Percentiles rank a stretch among this genome's conserved stretches.
These are phyloP conservation scores for Centropus bengalensis DNA, from an alignment of 2,113 vertebrate species.

Conservation along the genomic window DNA sequence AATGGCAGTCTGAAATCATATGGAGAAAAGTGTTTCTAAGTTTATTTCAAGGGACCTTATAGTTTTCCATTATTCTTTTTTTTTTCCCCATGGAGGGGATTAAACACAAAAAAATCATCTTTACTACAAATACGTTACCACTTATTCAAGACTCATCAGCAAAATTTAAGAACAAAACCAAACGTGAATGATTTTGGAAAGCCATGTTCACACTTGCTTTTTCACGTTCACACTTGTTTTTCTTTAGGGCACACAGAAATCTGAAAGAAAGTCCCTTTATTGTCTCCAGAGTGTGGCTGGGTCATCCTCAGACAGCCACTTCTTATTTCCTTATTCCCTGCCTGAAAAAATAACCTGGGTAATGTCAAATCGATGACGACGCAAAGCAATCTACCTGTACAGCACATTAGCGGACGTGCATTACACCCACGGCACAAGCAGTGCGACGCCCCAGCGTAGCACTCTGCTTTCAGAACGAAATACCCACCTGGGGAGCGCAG, in stretches of 20 bases:
- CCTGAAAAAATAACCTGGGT: not conserved
- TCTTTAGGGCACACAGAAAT: not conserved
- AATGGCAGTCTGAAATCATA: not conserved
- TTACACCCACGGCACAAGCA: not conserved
- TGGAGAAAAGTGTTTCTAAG: not conserved
- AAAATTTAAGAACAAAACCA: not conserved
- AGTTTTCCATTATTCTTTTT: not conserved
- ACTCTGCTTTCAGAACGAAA: not conserved
- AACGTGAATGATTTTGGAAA: not conserved
- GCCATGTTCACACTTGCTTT: not conserved
- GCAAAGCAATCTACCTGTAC: slow-evolving; percentile 7
- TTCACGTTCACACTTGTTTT: not conserved
- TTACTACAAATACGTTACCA: not conserved
- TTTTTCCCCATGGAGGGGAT: not conserved
- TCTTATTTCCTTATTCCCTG: not conserved
- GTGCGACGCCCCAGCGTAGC: not conserved
- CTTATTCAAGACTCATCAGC: not conserved
- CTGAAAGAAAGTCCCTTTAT: not conserved
- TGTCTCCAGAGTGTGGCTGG: not conserved
- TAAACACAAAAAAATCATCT: not conserved
- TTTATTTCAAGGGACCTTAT: not conserved
- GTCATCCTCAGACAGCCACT: not conserved
- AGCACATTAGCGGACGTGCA: not conserved
- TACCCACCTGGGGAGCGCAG: not conserved
- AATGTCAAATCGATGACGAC: not conserved